These are phyloP conservation scores for Enteromius trimaculatus DNA, from an alignment of 2,797 vertebrate genomes.

Conservation along the genomic window DNA sequence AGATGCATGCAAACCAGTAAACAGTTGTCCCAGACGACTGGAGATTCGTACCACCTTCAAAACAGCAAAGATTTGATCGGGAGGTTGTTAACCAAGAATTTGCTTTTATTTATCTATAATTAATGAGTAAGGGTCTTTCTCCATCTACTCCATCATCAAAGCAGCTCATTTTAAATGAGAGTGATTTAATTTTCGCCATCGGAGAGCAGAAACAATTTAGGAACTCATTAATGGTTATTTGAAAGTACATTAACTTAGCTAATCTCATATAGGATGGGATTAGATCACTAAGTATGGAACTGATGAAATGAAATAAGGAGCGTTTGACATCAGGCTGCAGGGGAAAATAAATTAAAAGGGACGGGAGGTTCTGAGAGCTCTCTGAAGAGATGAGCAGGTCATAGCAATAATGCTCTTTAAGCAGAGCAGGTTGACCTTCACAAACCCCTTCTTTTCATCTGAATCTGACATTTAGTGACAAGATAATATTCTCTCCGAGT, in stretches of 20 bases:
- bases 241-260: slow-evolving; percentile 48
- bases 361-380: slow-evolving; percentile 11
- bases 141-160: slow-evolving; percentile 16
- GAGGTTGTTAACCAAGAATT: slow-evolving; percentile 15
- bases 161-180: slow-evolving; percentile 13
- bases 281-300: slow-evolving; percentile 51
- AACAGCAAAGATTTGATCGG: slow-evolving; percentile 24
- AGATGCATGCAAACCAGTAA: neutral
- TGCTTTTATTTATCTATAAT: slow-evolving; percentile 37
- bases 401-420: slow-evolving; percentile 51
- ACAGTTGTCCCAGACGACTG: slow-evolving; percentile 19
- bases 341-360: slow-evolving; percentile 28
- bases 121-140: slow-evolving; percentile 28
- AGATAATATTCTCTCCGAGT: slow-evolving; percentile 53
- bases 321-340: slow-evolving; percentile 16
- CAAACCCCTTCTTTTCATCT: slow-evolving; percentile 27
- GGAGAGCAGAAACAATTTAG: slow-evolving; percentile 47
- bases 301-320: slow-evolving; percentile 43
- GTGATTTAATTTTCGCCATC: slow-evolving; percentile 52
- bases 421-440: slow-evolving; percentile 52
- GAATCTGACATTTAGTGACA: slow-evolving; percentile 55
- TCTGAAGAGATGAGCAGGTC: slow-evolving; percentile 33
- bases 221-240: slow-evolving; percentile 51
- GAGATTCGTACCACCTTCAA: neutral
- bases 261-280: slow-evolving; percentile 44